Evolutionary conservation across 2,888 invertebrate genomes (phyloP).

Genomic region (Ennomos erosarius): DNA sequence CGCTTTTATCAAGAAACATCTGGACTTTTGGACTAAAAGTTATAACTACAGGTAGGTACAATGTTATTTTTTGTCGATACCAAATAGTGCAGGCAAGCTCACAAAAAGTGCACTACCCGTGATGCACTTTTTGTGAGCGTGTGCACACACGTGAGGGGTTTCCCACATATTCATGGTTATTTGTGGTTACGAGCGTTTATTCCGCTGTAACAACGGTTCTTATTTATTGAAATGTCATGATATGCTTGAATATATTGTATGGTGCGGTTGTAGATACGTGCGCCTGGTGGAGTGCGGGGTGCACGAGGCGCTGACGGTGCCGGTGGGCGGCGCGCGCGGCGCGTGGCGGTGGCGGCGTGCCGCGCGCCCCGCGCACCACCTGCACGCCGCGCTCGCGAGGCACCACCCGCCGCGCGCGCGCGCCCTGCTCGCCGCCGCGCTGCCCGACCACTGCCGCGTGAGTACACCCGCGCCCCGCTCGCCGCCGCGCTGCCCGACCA

Average conservation of each 20-base stretch:
- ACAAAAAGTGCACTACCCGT: too few species aligned
- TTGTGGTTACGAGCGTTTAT: too few species aligned
- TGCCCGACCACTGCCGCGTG: slow-evolving; percentile 65
- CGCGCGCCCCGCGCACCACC: slow-evolving; percentile 87
- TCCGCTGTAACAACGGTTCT: too few species aligned
- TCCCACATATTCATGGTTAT: too few species aligned
- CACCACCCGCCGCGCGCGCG: slow-evolving; percentile 87
- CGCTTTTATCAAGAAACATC: slow-evolving; percentile 90
- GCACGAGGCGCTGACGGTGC: slow-evolving; percentile 94
- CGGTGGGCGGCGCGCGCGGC: slow-evolving; percentile 63
- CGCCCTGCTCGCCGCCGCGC: slow-evolving; percentile 77
- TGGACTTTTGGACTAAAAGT: slow-evolving; percentile 91
- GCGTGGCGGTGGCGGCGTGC: slow-evolving; percentile 78
- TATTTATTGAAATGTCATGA: too few species aligned
- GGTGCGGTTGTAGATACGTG: slow-evolving; percentile 88
- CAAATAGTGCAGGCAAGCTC: too few species aligned
- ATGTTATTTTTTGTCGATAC: too few species aligned
- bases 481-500: too few species aligned
- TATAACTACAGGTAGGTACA: slow-evolving; percentile 88
- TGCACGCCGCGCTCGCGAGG: slow-evolving; percentile 92
- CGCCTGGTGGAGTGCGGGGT: slow-evolving; percentile 95
- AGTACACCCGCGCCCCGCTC: background rate
- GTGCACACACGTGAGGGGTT: too few species aligned
- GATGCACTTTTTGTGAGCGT: too few species aligned
- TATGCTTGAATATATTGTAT: too few species aligned